Percentiles rank a stretch among this genome's conserved stretches.
phyloP scores from a whole-genome alignment of 2,797 vertebrate species.

The Phyllotis vaccarum region DNA sequence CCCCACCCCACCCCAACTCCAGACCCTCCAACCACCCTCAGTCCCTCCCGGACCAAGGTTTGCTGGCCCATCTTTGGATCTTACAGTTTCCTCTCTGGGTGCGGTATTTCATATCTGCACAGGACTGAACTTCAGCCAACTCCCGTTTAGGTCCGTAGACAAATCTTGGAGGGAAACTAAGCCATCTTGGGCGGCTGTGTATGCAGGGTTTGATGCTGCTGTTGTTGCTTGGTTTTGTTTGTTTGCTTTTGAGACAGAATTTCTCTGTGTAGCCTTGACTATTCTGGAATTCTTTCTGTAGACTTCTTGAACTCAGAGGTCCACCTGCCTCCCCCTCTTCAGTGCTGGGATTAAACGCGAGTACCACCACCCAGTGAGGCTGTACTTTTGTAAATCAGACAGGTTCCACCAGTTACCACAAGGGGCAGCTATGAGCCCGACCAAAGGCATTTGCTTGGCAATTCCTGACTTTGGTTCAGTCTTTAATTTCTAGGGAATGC shows the following conservation, averaged over 20 bases:
- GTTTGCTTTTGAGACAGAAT: not conserved
- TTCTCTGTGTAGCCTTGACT: not conserved
- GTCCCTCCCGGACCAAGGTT: not conserved
- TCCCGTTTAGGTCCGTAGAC: not conserved
- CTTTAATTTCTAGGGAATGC: not conserved
- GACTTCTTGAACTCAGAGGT: not conserved
- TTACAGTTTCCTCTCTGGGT: accelerated
- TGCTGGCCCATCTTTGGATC: not conserved
- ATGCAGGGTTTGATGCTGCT: not conserved
- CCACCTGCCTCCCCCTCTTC: not conserved
- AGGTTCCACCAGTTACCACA: not conserved
- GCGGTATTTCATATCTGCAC: not conserved
- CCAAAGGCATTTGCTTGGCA: not conserved
- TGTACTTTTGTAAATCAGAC: not conserved
- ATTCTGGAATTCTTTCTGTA: not conserved
- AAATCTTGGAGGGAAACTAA: not conserved
- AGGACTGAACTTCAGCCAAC: not conserved
- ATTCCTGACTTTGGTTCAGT: not conserved
- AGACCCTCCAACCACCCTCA: not conserved
- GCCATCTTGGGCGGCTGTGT: not conserved
- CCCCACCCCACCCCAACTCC: not conserved
- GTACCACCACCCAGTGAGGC: not conserved
- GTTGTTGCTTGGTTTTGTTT: no score
- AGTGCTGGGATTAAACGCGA: not conserved
- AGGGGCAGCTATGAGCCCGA: not conserved